These are phyloP conservation scores for Pogoniulus pusillus DNA, from an alignment of 2,797 vertebrate genomes.

Conservation along the genomic window DNA sequence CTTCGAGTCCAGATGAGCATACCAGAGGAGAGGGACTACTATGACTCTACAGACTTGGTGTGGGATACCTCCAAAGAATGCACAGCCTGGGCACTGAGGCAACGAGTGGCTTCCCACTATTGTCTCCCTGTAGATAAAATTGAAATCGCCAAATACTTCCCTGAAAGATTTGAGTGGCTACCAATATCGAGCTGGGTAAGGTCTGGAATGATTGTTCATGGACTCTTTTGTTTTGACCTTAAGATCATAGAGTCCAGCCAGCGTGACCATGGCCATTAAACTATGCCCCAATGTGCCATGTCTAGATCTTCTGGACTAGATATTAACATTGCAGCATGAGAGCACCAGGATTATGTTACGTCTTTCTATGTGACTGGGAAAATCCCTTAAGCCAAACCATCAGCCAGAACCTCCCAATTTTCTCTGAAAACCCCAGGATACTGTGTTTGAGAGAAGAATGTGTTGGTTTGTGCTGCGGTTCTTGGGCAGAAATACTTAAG, in stretches of 20 bases:
- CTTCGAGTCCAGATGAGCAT: slow-evolving; percentile 85
- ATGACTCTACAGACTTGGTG: slow-evolving; percentile 80
- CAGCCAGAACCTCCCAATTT: too few relatives aligned
- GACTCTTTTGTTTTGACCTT: too few relatives aligned
- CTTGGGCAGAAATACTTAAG: neutral
- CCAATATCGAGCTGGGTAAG: slow-evolving; percentile 88
- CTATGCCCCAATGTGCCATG: too few relatives aligned
- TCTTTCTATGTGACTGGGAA: too few relatives aligned
- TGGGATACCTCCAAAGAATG: slow-evolving; percentile 87
- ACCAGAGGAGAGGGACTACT: slow-evolving; percentile 84
- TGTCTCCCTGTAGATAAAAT: slow-evolving; percentile 85
- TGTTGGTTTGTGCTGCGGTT: neutral
- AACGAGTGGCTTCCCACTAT: slow-evolving; percentile 81
- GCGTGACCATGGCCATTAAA: too few relatives aligned
- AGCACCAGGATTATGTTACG: too few relatives aligned
- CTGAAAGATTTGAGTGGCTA: slow-evolving; percentile 90
- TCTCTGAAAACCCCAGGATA: too few relatives aligned
- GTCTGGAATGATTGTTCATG: neutral
- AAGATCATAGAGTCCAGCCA: neutral
- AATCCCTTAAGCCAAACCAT: too few relatives aligned
- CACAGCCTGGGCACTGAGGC: slow-evolving; percentile 78
- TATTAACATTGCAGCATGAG: too few relatives aligned
- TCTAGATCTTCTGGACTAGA: too few relatives aligned
- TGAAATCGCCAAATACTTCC: slow-evolving; percentile 91
- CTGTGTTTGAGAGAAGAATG: neutral